Base-by-base conservation (phyloP, 2,888 invertebrate species). In the Baccha elongata region DNA sequence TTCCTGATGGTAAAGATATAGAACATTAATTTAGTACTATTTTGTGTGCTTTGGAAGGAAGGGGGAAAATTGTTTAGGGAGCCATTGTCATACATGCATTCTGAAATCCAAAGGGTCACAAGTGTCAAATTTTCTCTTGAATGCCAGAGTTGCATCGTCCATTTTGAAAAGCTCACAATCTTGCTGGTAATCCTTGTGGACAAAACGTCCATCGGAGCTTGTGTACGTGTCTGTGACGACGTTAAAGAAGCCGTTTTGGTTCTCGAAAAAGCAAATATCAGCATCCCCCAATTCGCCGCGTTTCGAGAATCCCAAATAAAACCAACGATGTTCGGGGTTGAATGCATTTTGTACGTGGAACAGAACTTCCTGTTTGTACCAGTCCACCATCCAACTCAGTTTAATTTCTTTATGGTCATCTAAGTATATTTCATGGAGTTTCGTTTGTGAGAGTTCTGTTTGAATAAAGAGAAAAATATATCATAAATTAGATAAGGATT, bases 271-370 rank as follows among this genome's bases (percentile, higher is more conserved):
- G 87, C 97, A 97, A 79, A 96, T 93, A 91, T 98, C 97, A 0
- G 96, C 95, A 44, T 94, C 93, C 78, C 92, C 92, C 2, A 93
- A 87, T 50, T 94, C 92, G 0, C 97, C 97, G 74, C 95, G 93
- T 87, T 96, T 94, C 1, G 97, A 97, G 91, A 97, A 97, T 35
- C 97, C 97, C 55, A 97, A 87, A 0, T 95, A 96, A 87, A 97
- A 94, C 97, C 97, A 97, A 60, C 92, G 92, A 86, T 90, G 90
- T 72, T 90, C 87, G 81, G 88, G 88, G 64, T 88, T 88, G 83
- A 91, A 91, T 10, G 90, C 91, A 67, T 91, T 90, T 85, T 91
- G 90, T 67, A 91, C 85, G 84, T 91, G 90, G 83, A 91, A 91
- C 7, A 91, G 88, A n/a, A 91, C 90, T 85, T 91, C 90, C 85